phyloP scores from a whole-genome alignment of 1,140 invertebrate genomes.

The Hycleus phaleratus region DNA sequence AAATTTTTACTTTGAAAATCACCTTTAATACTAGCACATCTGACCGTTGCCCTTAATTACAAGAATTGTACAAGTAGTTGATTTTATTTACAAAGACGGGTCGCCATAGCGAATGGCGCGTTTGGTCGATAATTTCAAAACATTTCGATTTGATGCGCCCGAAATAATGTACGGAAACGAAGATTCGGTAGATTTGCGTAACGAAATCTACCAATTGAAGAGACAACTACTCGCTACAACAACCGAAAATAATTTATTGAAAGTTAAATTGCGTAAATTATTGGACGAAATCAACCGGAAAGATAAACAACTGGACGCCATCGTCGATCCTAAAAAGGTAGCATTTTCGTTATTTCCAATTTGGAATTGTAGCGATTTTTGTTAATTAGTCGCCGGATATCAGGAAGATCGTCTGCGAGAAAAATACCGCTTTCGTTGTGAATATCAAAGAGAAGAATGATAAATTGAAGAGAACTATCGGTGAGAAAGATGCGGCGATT shows the following conservation, averaged over 20 bases:
- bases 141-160: too few relatives aligned
- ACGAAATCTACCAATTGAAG: conserved; percentile 30
- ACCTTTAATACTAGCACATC: too few relatives aligned
- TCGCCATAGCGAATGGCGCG: too few relatives aligned
- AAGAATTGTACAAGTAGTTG: too few relatives aligned
- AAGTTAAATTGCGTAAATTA: conserved; percentile 32
- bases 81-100: too few relatives aligned
- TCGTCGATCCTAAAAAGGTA: conserved; percentile 14
- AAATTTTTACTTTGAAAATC: too few relatives aligned
- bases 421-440: conserved; percentile 4
- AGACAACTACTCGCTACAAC: conserved; percentile 26
- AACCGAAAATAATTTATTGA: conserved; percentile 34
- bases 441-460: conserved; percentile 12
- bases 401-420: conserved; percentile 5
- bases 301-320: conserved; percentile 27
- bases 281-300: conserved; percentile 32
- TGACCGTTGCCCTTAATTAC: too few relatives aligned
- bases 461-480: conserved; percentile 2
- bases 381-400: conserved; percentile 2
- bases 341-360: background rate
- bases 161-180: background rate
- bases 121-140: too few relatives aligned
- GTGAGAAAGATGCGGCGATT: conserved; percentile 4
- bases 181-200: conserved; percentile 24
- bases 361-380: background rate